These are phyloP conservation scores for Salvator merianae DNA, from an alignment of 2,113 vertebrate genomes.

Conservation along the genomic window DNA sequence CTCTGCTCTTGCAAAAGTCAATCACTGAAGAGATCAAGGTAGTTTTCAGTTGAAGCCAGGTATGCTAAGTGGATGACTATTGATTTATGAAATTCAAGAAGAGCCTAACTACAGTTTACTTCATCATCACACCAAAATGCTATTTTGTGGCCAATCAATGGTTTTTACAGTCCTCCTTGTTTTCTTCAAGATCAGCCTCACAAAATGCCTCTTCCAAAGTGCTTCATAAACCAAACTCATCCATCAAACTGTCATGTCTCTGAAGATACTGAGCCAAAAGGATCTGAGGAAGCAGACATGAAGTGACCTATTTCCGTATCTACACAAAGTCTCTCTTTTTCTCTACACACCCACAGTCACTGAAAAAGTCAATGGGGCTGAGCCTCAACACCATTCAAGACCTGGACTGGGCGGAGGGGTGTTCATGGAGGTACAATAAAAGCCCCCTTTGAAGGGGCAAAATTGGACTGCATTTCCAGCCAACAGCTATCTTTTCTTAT, in stretches of 20 bases:
- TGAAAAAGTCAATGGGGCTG: background rate
- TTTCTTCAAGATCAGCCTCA: background rate
- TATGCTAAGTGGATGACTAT: too few species aligned
- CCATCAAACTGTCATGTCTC: background rate
- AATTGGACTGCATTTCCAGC: background rate
- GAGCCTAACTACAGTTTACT: background rate
- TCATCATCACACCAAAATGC: background rate
- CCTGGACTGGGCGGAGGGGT: background rate
- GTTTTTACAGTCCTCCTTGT: background rate
- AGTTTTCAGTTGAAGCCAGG: too few species aligned
- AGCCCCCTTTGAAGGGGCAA: background rate
- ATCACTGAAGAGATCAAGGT: too few species aligned
- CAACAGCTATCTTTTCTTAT: background rate
- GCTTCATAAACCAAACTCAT: background rate
- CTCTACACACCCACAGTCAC: too few species aligned
- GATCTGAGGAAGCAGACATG: background rate
- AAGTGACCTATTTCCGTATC: background rate
- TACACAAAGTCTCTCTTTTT: too few species aligned
- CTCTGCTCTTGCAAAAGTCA: too few species aligned
- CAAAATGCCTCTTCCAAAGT: background rate
- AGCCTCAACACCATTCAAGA: background rate
- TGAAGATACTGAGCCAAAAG: background rate
- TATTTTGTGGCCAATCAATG: background rate
- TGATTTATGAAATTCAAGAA: background rate
- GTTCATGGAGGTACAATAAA: background rate